Conservation (phyloP, 2,113 vertebrate species). For the Helogale parvula region DNA sequence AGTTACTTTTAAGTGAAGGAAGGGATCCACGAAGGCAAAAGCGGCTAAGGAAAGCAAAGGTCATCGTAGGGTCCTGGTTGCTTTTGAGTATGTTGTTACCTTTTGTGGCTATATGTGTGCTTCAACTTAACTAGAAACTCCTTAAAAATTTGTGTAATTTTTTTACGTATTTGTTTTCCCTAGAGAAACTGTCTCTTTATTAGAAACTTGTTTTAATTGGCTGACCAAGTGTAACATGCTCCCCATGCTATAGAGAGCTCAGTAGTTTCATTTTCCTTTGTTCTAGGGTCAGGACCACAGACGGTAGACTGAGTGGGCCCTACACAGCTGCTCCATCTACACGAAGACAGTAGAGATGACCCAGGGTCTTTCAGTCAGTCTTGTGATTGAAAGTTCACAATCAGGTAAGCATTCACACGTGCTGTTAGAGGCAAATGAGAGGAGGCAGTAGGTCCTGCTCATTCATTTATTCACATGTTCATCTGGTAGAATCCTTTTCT, state of each 20-base stretch:
- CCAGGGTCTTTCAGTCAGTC: not conserved
- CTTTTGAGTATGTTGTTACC: not conserved
- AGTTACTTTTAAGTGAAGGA: not conserved
- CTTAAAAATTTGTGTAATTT: not conserved
- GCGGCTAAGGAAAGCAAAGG: not conserved
- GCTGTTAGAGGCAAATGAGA: not conserved
- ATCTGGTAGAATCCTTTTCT: not conserved
- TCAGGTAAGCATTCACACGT: not conserved
- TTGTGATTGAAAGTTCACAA: not conserved
- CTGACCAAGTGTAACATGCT: not conserved
- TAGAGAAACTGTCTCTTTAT: not conserved
- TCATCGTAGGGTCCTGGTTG: not conserved
- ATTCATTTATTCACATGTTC: not conserved
- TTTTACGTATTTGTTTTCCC: not conserved
- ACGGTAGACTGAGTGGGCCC: not conserved
- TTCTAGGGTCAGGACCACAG: not conserved
- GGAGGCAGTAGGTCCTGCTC: not conserved
- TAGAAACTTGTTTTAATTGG: not conserved
- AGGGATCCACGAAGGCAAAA: not conserved
- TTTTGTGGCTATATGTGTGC: not conserved
- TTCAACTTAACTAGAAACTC: not conserved
- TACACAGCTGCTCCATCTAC: not conserved
- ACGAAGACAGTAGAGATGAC: not conserved
- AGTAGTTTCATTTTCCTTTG: not conserved
- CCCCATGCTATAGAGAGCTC: not conserved